A percentile compares a stretch with the other conserved stretches of the same genome.
Evolutionary conservation across 2,888 invertebrate genomes (phyloP).

Genomic region (Cantharis lateralis): DNA sequence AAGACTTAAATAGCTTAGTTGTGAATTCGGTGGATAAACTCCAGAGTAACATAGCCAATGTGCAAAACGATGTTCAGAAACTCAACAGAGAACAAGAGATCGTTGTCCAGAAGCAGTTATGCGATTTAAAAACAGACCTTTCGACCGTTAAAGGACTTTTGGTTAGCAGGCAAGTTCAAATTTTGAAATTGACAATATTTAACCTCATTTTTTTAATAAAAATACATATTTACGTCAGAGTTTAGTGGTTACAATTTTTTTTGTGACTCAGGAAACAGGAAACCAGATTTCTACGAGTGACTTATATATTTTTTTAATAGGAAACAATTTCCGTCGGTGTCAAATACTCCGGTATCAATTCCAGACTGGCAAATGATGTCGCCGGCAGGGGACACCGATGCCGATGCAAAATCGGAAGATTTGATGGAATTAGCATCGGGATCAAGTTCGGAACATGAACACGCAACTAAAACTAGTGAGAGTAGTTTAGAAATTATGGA

Average conservation of each 20-base stretch:
- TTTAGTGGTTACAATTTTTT: background rate
- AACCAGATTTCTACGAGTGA: too few species aligned
- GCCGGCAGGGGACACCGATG: slow-evolving; percentile 57
- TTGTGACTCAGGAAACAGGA: too few species aligned
- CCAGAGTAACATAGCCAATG: slow-evolving; percentile 66
- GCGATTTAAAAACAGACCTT: slow-evolving; percentile 70
- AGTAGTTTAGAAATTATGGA: slow-evolving; percentile 77
- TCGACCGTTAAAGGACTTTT: slow-evolving; percentile 75
- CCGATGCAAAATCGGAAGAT: slow-evolving; percentile 58
- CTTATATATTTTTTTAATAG: slow-evolving; percentile 45
- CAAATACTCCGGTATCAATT: slow-evolving; percentile 67
- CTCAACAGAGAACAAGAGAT: slow-evolving; percentile 54
- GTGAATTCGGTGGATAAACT: slow-evolving; percentile 64
- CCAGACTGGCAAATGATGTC: slow-evolving; percentile 78
- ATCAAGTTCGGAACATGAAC: slow-evolving; percentile 71
- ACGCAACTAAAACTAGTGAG: slow-evolving; percentile 75
- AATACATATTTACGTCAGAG: background rate
- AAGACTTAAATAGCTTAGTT: slow-evolving; percentile 70
- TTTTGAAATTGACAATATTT: too few species aligned
- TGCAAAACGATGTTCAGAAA: slow-evolving; percentile 68
- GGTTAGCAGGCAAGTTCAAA: slow-evolving; percentile 63
- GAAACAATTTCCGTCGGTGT: slow-evolving; percentile 78
- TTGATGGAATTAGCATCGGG: slow-evolving; percentile 59
- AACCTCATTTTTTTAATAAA: too few species aligned
- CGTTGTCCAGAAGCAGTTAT: slow-evolving; percentile 65